Evolutionary conservation across 1,140 invertebrate species (phyloP).

Genomic region (Tenebrio molitor): DNA sequence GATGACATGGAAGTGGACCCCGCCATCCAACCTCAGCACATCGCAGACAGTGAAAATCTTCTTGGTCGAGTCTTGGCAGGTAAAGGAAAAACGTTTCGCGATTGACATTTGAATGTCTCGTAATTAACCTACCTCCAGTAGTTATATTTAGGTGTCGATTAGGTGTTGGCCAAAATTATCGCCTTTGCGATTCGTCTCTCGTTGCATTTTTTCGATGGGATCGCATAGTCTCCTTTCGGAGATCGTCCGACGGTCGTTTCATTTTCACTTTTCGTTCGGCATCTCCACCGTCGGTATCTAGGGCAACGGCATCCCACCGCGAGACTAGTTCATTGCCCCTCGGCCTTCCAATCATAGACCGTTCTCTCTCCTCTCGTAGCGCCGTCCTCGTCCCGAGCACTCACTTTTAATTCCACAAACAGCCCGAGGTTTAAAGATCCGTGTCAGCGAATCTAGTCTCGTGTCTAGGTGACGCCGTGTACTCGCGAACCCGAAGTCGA

Average conservation of each 20-base stretch:
- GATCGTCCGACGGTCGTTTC: slow-evolving; percentile 16
- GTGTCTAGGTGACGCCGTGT: slow-evolving; percentile 1
- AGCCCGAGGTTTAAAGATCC: slow-evolving; percentile 56
- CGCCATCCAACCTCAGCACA: slow-evolving; percentile 51
- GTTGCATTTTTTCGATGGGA: slow-evolving; percentile 5
- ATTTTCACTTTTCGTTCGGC: slow-evolving; percentile 63
- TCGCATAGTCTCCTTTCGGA: slow-evolving; percentile 37
- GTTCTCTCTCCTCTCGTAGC: slow-evolving; percentile 48
- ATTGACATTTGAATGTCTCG: slow-evolving; percentile 25
- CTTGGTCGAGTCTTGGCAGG: slow-evolving; percentile 73
- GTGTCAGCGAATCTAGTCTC: slow-evolving; percentile 57
- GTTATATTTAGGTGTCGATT: slow-evolving; percentile 27
- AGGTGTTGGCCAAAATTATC: slow-evolving; percentile 29
- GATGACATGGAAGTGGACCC: slow-evolving; percentile 58
- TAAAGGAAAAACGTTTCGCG: slow-evolving; percentile 53
- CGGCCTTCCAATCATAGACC: slow-evolving; percentile 59
- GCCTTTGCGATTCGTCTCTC: neutral
- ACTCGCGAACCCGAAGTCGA: neutral
- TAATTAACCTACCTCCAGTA: slow-evolving; percentile 41
- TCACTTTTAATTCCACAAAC: slow-evolving; percentile 58
- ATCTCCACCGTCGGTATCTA: slow-evolving; percentile 56
- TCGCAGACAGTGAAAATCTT: slow-evolving; percentile 69
- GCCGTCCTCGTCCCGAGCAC: slow-evolving; percentile 53
- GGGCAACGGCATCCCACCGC: slow-evolving; percentile 56
- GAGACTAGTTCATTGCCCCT: slow-evolving; percentile 65